Percentiles rank a stretch among this genome's conserved stretches.
Evolutionary conservation across 2,113 vertebrate species (phyloP).

Genomic region (Clarias macrocephalus): DNA sequence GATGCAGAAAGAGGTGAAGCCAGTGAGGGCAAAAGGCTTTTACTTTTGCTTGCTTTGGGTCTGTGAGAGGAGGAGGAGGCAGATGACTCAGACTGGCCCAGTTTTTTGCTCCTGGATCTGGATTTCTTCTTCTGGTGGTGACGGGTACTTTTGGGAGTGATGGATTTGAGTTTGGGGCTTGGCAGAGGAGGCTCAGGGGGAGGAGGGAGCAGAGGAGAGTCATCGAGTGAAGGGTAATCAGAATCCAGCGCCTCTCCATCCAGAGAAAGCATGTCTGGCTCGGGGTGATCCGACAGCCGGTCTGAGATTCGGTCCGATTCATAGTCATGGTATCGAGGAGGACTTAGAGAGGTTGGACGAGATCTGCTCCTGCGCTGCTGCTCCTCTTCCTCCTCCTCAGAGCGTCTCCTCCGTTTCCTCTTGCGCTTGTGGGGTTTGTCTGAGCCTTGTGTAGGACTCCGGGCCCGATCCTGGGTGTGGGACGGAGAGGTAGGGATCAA

Average conservation of each 20-base stretch:
- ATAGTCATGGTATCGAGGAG: constrained; percentile 65
- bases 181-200: constrained; percentile 61
- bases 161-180: constrained; percentile 65
- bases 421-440: constrained; percentile 74
- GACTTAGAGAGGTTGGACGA: constrained; percentile 59
- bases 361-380: constrained; percentile 64
- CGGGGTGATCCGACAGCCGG: constrained; percentile 69
- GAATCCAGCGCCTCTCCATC: constrained; percentile 79
- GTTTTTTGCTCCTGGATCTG: constrained; percentile 70
- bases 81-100: constrained; percentile 60
- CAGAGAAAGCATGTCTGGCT: constrained; percentile 72
- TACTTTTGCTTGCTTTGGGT: constrained; percentile 62
- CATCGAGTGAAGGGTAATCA: constrained; percentile 76
- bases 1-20: constrained; percentile 60
- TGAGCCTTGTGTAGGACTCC: constrained; percentile 63
- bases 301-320: constrained; percentile 72
- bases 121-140: constrained; percentile 71
- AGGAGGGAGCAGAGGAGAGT: constrained; percentile 68
- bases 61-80: constrained; percentile 60
- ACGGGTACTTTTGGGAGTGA: constrained; percentile 58
- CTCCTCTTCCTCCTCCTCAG: constrained; percentile 60
- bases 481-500: constrained; percentile 72
- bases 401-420: constrained; percentile 70
- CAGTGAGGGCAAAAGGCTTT: constrained; percentile 64
- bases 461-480: constrained; percentile 63